phyloP scores from a whole-genome alignment of 2,113 vertebrate genomes.

The Orientallactaga bullata region DNA sequence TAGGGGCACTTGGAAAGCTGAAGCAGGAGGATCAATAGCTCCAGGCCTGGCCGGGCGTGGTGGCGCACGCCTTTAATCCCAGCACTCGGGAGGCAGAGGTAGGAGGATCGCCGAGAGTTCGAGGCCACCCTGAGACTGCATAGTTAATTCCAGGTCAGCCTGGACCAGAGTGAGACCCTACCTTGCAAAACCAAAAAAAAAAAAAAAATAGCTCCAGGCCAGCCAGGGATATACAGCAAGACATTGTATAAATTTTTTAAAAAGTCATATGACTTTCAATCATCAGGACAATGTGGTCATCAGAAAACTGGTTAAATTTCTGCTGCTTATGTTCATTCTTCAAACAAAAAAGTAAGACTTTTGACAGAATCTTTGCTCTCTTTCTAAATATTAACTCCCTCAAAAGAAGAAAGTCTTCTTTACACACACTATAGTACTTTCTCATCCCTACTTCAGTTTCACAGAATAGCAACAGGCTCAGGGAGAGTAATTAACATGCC shows the following conservation, averaged over 20 bases:
- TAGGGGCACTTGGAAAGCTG: too few relatives aligned
- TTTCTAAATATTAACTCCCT: constrained; percentile 23
- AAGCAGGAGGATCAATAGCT: not conserved
- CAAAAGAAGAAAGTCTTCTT: not conserved
- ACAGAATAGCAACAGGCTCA: not conserved
- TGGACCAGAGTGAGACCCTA: too few relatives aligned
- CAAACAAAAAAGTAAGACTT: constrained; percentile 16
- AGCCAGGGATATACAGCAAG: not conserved
- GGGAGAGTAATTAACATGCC: not conserved
- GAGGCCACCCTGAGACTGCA: too few relatives aligned
- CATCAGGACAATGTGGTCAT: not conserved
- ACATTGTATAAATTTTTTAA: not conserved
- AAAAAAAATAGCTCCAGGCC: not conserved
- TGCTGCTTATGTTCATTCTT: constrained; percentile 18
- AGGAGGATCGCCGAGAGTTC: too few relatives aligned
- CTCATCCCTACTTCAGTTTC: not conserved
- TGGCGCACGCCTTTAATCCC: too few relatives aligned
- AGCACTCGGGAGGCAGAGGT: too few relatives aligned
- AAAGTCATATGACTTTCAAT: not conserved
- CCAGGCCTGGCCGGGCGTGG: too few relatives aligned
- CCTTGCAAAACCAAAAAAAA: too few relatives aligned
- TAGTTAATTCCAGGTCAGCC: too few relatives aligned
- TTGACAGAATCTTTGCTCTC: not conserved
- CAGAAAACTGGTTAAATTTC: constrained; percentile 16
- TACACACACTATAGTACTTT: not conserved